These are phyloP conservation scores for Aphis craccivora DNA, from an alignment of 1,140 invertebrate genomes.

Conservation along the genomic window DNA sequence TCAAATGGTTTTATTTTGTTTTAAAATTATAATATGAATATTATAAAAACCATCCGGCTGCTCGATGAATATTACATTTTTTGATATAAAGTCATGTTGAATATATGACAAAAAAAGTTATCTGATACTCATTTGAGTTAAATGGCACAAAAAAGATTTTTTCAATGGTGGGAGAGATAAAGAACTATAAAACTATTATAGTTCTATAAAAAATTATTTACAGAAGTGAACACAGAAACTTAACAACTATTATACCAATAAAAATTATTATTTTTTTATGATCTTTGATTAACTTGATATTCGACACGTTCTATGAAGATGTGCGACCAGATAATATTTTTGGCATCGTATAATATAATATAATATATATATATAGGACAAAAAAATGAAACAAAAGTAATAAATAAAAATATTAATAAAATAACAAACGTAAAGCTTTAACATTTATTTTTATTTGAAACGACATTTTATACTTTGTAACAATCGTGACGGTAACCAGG, in stretches of 20 bases:
- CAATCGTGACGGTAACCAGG: background rate
- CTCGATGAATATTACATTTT: background rate
- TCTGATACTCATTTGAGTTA: too few species aligned
- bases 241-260: background rate
- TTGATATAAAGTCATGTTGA: background rate
- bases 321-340: background rate
- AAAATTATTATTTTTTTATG: background rate
- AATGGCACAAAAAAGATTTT: too few species aligned
- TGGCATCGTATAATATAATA: background rate
- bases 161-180: too few species aligned
- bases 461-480: background rate
- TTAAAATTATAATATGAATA: background rate
- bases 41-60: background rate
- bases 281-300: background rate
- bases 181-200: background rate
- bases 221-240: background rate
- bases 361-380: too few species aligned
- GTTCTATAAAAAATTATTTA: background rate
- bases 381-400: background rate
- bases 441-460: background rate
- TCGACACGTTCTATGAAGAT: background rate
- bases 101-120: too few species aligned
- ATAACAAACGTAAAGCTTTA: background rate
- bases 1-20: background rate
- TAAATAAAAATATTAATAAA: conserved; percentile 11